phyloP scores from a whole-genome alignment of 1,140 invertebrate genomes.

The Papilio helenus region DNA sequence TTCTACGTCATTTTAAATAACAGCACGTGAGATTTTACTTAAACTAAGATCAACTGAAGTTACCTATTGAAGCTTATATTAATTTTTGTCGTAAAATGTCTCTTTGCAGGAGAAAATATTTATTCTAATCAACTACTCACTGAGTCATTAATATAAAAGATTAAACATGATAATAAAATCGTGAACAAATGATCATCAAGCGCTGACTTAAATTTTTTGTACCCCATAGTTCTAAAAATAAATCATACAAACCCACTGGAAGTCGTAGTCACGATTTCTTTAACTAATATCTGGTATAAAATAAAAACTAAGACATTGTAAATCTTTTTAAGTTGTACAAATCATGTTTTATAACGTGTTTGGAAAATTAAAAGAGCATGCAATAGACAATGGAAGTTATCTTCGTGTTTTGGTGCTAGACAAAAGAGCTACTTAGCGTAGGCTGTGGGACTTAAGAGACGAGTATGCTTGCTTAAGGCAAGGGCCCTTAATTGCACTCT shows the following conservation, averaged over 20 bases:
- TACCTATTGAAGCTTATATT: background rate
- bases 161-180: background rate
- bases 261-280: background rate
- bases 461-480: conserved; percentile 48
- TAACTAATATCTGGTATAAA: background rate
- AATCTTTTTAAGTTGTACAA: background rate
- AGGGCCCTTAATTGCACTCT: conserved; percentile 62
- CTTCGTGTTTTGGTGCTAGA: conserved; percentile 33
- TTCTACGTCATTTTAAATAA: background rate
- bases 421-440: conserved; percentile 43
- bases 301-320: background rate
- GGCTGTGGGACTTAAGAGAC: conserved; percentile 44
- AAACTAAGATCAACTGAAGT: background rate
- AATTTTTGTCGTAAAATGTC: background rate
- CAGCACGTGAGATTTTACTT: background rate
- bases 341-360: background rate
- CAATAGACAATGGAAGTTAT: conserved; percentile 29
- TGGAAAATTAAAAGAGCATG: conserved; percentile 5
- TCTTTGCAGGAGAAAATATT: background rate
- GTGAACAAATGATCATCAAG: background rate
- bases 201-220: background rate
- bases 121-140: background rate
- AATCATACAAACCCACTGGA: background rate
- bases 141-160: background rate
- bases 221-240: background rate